Conservation (phyloP, 2,888 invertebrate genomes). For the Lasioglossum vierecki region DNA sequence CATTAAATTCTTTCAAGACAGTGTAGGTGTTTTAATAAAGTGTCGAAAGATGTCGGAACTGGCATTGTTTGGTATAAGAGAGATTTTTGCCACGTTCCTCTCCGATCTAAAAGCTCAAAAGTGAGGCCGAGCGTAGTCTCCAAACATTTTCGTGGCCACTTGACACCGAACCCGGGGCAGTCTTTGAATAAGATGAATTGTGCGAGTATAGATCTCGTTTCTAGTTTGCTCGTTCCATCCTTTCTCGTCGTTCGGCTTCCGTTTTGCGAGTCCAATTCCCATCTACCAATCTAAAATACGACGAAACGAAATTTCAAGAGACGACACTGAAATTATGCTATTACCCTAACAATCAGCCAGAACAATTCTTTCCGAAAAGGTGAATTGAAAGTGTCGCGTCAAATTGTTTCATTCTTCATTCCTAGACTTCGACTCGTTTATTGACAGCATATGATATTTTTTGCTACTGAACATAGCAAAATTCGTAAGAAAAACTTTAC, state of each 20-base stretch:
- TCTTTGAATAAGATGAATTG: conserved; percentile 33
- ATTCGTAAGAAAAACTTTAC: no score
- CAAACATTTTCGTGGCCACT: conserved; percentile 53
- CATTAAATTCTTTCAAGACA: no score
- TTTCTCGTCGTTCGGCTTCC: background rate
- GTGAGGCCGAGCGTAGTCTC: conserved; percentile 35
- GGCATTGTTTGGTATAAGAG: conserved; percentile 13
- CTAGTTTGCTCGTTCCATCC: conserved; percentile 8
- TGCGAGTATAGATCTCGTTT: conserved; percentile 24
- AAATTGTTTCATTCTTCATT: no score
- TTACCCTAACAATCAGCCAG: no score
- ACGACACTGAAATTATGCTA: no score
- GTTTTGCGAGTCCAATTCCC: background rate
- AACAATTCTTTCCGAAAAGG: no score
- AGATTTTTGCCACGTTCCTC: conserved; percentile 21
- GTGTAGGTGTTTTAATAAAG: background rate
- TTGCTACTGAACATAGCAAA: no score
- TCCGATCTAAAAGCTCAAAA: conserved; percentile 40
- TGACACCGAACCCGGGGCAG: conserved; percentile 54
- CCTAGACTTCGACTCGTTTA: no score
- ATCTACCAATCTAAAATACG: background rate
- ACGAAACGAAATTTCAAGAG: background rate
- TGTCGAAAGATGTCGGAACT: conserved; percentile 15
- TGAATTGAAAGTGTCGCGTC: no score
- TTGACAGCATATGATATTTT: no score